A percentile compares a stretch with the other conserved stretches of the same genome.
These are phyloP conservation scores for Chrysomela aeneicollis DNA, from an alignment of 2,888 invertebrate genomes.

Conservation along the genomic window DNA sequence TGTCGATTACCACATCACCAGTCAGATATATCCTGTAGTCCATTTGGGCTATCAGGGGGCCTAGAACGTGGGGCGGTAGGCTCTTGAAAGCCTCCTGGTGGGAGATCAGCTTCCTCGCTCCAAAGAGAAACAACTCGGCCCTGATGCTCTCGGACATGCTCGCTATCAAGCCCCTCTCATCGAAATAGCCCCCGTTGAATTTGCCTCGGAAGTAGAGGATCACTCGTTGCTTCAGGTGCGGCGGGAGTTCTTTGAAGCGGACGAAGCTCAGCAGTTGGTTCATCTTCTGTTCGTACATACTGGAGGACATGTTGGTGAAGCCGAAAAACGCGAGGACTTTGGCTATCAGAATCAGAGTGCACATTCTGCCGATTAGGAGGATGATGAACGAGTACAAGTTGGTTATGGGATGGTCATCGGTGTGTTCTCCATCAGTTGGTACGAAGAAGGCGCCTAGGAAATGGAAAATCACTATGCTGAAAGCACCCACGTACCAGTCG, in stretches of 20 bases:
- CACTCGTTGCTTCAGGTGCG: constrained; percentile 60
- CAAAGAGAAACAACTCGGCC: constrained; percentile 61
- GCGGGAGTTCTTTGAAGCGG: constrained; percentile 64
- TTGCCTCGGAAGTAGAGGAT: constrained; percentile 64
- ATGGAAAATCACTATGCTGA: constrained; percentile 17
- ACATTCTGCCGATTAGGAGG: constrained; percentile 48
- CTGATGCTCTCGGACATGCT: constrained; percentile 55
- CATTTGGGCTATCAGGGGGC: constrained; percentile 38
- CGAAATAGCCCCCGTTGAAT: constrained; percentile 65
- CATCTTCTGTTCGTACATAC: constrained; percentile 62
- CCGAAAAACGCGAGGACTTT: constrained; percentile 49
- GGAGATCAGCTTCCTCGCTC: constrained; percentile 61
- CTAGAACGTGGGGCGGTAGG: constrained; percentile 56
- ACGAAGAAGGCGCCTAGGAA: constrained; percentile 18
- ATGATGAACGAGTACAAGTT: constrained; percentile 42
- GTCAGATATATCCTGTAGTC: constrained; percentile 25
- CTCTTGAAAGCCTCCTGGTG: constrained; percentile 61
- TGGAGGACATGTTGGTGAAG: constrained; percentile 53
- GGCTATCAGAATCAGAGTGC: constrained; percentile 46
- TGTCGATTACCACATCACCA: constrained; percentile 59
- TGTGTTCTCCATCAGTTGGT: neutral
- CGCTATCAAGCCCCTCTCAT: constrained; percentile 57
- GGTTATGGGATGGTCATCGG: constrained; percentile 31
- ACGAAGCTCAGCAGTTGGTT: constrained; percentile 65
- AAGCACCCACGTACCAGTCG: constrained; percentile 9